These are phyloP conservation scores for Paralichthys olivaceus DNA, from an alignment of 2,113 vertebrate species.

Conservation along the genomic window DNA sequence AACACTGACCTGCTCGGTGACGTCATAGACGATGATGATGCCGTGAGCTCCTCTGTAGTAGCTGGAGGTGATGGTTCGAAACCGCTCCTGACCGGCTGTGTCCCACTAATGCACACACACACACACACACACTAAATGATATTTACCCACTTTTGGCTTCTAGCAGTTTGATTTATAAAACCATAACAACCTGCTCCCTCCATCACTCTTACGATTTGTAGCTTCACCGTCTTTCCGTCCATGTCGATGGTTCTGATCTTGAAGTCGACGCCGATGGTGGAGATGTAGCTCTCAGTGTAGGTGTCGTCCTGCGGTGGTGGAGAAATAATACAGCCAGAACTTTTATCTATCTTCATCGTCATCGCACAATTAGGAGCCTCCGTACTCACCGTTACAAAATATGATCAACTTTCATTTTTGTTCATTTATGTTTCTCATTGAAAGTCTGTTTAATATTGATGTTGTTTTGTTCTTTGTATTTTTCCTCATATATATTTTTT, in stretches of 20 bases:
- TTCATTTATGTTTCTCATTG: too few relatives aligned
- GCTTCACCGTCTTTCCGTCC: slow-evolving; percentile 97
- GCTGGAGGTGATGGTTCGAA: slow-evolving; percentile 98
- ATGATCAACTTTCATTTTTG: too few relatives aligned
- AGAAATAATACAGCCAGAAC: neutral
- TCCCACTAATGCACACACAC: slow-evolving; percentile 87
- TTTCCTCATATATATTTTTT: too few relatives aligned
- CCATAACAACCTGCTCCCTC: too few relatives aligned
- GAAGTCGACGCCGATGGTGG: slow-evolving; percentile 98
- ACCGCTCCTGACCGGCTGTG: slow-evolving; percentile 96
- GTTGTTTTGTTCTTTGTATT: neutral
- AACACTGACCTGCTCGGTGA: slow-evolving; percentile 91
- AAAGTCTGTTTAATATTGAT: neutral
- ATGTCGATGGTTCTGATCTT: slow-evolving; percentile 98
- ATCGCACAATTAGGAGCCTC: too few relatives aligned
- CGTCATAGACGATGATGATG: slow-evolving; percentile 98
- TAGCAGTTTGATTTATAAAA: neutral
- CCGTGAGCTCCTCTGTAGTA: slow-evolving; percentile 98
- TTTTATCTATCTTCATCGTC: too few relatives aligned
- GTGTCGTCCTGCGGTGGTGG: slow-evolving; percentile 89
- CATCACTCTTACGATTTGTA: slow-evolving; percentile 90
- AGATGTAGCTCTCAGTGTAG: slow-evolving; percentile 99
- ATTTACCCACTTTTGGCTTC: neutral
- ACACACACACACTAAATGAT: neutral
- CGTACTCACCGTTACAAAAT: too few relatives aligned